Percentiles rank a stretch among this genome's conserved stretches.
Evolutionary conservation across 2,113 vertebrate species (phyloP).

Genomic region (Uropsilus gracilis): DNA sequence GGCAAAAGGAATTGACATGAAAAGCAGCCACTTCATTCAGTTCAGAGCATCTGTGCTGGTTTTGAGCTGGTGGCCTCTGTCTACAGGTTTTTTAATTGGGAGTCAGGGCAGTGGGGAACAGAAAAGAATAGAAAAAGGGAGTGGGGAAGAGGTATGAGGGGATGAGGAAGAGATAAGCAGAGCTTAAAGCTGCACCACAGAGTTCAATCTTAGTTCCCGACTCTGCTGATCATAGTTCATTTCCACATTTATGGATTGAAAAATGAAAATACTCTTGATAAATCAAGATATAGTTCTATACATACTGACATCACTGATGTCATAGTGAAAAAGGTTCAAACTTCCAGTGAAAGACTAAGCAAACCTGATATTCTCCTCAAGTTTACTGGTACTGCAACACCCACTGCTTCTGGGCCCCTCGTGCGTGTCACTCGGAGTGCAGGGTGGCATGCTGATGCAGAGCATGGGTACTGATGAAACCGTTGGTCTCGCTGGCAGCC

Average conservation of each 20-base stretch:
- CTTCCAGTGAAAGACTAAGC: constrained; percentile 98
- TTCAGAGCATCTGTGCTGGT: constrained; percentile 91
- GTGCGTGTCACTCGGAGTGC: constrained; percentile 92
- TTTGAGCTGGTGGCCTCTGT: constrained; percentile 87
- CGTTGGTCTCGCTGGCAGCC: constrained; percentile 92
- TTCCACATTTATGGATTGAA: constrained; percentile 94
- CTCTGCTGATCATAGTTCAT: constrained; percentile 88
- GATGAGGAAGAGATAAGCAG: constrained; percentile 83
- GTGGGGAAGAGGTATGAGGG: constrained; percentile 76
- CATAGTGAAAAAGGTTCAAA: constrained; percentile 95
- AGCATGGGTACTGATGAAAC: constrained; percentile 92
- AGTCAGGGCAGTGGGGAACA: constrained; percentile 83
- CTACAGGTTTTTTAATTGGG: constrained; percentile 85
- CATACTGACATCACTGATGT: constrained; percentile 99
- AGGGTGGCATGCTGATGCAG: constrained; percentile 96
- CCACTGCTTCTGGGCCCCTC: constrained; percentile 70
- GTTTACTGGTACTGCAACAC: constrained; percentile 83
- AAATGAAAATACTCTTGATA: constrained; percentile 99
- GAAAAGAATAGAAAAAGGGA: constrained; percentile 68
- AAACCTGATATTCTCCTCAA: constrained; percentile 88
- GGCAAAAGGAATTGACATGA: constrained; percentile 85
- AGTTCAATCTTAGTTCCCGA: constrained; percentile 89
- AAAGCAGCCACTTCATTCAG: constrained; percentile 88
- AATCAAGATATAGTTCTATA: constrained; percentile 99
- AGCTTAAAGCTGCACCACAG: constrained; percentile 93